Conservation (phyloP, 2,113 vertebrate species). For the Gallinago undulata region DNA sequence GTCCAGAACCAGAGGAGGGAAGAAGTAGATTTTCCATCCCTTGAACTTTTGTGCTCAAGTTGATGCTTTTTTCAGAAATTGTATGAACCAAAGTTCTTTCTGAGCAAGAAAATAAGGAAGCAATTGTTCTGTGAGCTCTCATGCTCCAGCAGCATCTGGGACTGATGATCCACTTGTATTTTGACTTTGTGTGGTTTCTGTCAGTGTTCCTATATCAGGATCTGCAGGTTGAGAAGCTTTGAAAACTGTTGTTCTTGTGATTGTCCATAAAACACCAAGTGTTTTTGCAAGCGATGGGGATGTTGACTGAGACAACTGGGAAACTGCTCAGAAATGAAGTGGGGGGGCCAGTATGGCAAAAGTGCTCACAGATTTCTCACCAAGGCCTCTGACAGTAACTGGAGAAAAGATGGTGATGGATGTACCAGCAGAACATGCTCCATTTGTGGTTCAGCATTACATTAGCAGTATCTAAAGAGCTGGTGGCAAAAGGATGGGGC, state of each 20-base stretch:
- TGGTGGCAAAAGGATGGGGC: background rate
- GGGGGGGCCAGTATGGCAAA: background rate
- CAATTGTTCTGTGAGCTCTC: background rate
- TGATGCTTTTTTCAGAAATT: background rate
- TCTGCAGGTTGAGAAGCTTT: background rate
- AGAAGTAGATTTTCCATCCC: background rate
- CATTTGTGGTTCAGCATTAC: background rate
- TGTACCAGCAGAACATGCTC: background rate
- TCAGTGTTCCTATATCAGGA: background rate
- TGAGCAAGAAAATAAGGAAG: background rate
- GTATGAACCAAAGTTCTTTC: background rate
- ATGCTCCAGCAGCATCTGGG: background rate
- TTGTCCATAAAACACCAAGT: background rate
- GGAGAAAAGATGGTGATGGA: background rate
- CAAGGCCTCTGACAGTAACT: background rate
- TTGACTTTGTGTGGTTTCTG: background rate
- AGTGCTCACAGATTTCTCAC: background rate
- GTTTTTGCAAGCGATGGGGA: background rate
- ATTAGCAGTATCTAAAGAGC: background rate
- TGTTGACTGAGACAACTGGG: background rate
- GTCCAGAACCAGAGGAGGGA: background rate
- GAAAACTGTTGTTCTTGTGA: background rate
- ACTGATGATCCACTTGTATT: background rate
- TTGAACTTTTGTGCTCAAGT: background rate
- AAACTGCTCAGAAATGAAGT: background rate